phyloP scores from a whole-genome alignment of 2,888 invertebrate genomes.

The Deladenus siricidicola region DNA sequence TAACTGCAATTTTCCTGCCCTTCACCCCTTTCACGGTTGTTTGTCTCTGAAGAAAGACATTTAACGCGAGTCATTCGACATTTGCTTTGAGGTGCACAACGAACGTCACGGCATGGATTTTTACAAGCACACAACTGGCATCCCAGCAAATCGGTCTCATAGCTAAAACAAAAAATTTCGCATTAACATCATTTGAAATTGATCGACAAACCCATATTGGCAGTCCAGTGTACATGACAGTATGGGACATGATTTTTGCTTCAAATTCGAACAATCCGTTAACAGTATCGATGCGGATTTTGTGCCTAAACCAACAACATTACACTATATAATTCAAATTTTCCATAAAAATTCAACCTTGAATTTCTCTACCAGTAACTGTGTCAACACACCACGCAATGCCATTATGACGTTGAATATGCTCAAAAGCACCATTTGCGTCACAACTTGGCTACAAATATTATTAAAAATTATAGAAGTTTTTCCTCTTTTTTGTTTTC shows the following conservation, averaged over 20 bases:
- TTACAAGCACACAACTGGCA: slow-evolving; percentile 44
- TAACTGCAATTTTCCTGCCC: background rate
- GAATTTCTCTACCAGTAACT: slow-evolving; percentile 33
- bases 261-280: slow-evolving; percentile 33
- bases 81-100: slow-evolving; percentile 40
- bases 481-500: slow-evolving; percentile 3
- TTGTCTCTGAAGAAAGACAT: slow-evolving; percentile 24
- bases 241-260: slow-evolving; percentile 30
- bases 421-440: slow-evolving; percentile 34
- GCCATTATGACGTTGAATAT: slow-evolving; percentile 35
- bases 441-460: slow-evolving; percentile 32
- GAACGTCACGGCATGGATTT: slow-evolving; percentile 36
- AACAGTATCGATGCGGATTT: background rate
- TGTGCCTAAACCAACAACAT: background rate
- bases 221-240: slow-evolving; percentile 34
- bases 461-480: background rate
- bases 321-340: background rate
- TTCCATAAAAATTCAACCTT: slow-evolving; percentile 23
- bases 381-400: slow-evolving; percentile 46
- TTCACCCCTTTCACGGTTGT: no score
- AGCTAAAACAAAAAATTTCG: background rate
- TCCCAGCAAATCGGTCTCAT: slow-evolving; percentile 24
- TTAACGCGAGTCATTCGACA: slow-evolving; percentile 34
- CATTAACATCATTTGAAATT: background rate
- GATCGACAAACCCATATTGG: slow-evolving; percentile 25